These are phyloP conservation scores for Hemiprocne comata DNA, from an alignment of 2,113 vertebrate species.

Conservation along the genomic window DNA sequence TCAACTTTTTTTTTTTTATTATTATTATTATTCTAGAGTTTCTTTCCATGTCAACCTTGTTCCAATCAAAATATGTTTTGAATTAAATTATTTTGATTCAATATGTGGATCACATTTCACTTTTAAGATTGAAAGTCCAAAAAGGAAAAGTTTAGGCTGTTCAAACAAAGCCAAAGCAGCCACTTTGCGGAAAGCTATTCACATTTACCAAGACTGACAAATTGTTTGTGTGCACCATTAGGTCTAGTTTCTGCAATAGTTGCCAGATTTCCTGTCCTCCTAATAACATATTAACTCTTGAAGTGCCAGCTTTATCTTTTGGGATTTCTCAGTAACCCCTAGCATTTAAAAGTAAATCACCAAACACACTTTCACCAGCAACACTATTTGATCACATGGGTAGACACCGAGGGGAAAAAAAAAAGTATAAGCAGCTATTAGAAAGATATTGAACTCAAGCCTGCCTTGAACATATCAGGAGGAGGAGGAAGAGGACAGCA, in stretches of 20 bases:
- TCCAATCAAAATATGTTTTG: constrained; percentile 85
- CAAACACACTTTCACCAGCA: background rate
- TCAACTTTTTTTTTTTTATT: constrained; percentile 73
- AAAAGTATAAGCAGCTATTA: background rate
- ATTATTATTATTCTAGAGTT: constrained; percentile 68
- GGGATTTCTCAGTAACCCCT: background rate
- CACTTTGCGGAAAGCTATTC: constrained; percentile 79
- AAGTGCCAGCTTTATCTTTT: constrained; percentile 64
- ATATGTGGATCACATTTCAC: constrained; percentile 83
- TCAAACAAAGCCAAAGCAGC: constrained; percentile 80
- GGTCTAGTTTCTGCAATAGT: constrained; percentile 82
- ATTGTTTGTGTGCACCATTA: constrained; percentile 85
- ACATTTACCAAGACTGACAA: constrained; percentile 82
- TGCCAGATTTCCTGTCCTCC: constrained; percentile 85
- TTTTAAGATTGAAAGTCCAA: constrained; percentile 80
- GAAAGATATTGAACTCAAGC: background rate
- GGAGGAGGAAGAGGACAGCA: background rate
- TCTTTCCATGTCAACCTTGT: constrained; percentile 80
- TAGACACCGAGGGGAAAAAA: background rate
- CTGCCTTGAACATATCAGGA: background rate
- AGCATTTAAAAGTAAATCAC: background rate
- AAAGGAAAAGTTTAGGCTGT: constrained; percentile 80
- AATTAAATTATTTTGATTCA: constrained; percentile 84
- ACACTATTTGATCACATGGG: background rate
- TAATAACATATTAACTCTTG: constrained; percentile 79